Base-by-base conservation (phyloP, 2,797 vertebrate species). In the Euthynnus affinis region DNA sequence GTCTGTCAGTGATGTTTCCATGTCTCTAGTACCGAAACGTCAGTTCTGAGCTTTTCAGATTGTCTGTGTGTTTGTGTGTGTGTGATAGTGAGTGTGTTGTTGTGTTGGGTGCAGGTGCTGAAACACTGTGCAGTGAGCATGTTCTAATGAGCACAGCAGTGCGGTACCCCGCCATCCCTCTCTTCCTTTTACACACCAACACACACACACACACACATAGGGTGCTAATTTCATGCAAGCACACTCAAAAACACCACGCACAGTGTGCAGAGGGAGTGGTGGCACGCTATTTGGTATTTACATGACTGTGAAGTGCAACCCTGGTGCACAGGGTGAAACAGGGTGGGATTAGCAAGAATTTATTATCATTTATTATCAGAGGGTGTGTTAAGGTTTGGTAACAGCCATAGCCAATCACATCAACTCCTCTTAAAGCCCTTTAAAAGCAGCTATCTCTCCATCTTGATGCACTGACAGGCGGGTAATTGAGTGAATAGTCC, bases 61-160 rank as follows among this genome's bases (percentile, higher is more conserved):
- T 52, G 48, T 74, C 6, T 76, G 62, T 80, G 73, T 78, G 53
- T 66, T 23, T 76, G 72, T 76, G 57, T 61, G 34, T 85, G 78
- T 77, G 62, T 80, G 73, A 63, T 61, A 40, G 80, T 68, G 71
- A 78, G 64, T 87, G 76, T 87, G 81, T 71, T 51, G 55, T 60
- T 75, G 72, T 74, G 87, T 82, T 89, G 87, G 91, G 86, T 92
- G 78, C 91, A 91, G 93, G 93, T 92, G 92, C 86, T 90, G 86
- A 88, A 90, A 89, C 66, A 78, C 88, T 92, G 91, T 89, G 90
- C 87, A 46, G 78, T 91, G 90, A 93, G 91, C 91, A 77, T 93
- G 87, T 87, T 87, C 74, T 90, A 89, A 91, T 93, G 87, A 85
- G 90, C 87, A 88, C 83, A 91, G 82, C 76, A 61, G 77, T 78